Evolutionary conservation across 2,888 invertebrate species (phyloP), one percentile per base, ranked within the genome.

Genomic region (Apeira syringaria): DNA sequence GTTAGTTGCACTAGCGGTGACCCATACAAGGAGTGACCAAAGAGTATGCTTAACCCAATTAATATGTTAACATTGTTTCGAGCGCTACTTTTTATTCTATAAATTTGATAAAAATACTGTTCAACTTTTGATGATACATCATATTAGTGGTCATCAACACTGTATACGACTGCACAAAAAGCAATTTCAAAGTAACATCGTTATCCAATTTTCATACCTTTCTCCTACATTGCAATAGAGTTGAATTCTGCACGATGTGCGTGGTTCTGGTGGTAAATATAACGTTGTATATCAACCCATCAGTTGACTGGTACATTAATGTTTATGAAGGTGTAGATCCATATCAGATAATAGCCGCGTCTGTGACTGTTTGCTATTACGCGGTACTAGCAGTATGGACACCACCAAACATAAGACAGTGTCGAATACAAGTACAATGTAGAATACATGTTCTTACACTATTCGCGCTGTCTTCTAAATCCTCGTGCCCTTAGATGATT

Each of bases 301-400:
- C 85, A 83, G 85, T 82, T 83, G 71, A 59, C 59, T 62, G 28
- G 64, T 70, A 77, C 80, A 84, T 84, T 85, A 85, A 85, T 85
- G 83, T 80, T 79, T 81, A 83, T 79, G 84, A 85, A 77, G 78
- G 70, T 74, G 69, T 62, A 85, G 87, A 86, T 86, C 72, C 65
- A 66, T 86, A 87, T 87, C 87, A 85, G 80, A 84, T 86, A 87
- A 87, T 87, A 81, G 84, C 84, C 71, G 69, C 69, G 75, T 74
- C 78, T 46, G 44, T 44, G 45, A 36, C 61, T 73, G 70, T 75
- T 74, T 73, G 70, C 65, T 59, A 20, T 33, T 34, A 34, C n/a
- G 22, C 8, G 3, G 9, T 13, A 12, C 4, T 26, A 10, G 25
- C 39, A 40, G 39, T 46, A 46, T 9, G 35, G 17, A 15, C 11